These are phyloP conservation scores for Bombyx mandarina DNA, from an alignment of 1,140 invertebrate species.

Conservation along the genomic window DNA sequence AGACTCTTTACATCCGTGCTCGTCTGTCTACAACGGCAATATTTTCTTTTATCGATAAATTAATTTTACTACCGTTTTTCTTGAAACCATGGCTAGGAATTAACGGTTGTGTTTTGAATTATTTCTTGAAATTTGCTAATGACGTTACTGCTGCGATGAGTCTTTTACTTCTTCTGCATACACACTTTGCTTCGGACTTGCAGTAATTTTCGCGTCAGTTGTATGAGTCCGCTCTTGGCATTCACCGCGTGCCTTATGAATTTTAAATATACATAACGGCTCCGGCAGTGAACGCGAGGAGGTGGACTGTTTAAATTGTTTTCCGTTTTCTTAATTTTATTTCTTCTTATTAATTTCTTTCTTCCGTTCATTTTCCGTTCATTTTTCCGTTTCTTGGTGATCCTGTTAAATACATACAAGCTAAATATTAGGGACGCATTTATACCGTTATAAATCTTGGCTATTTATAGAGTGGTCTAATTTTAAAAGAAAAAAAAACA, in stretches of 20 bases:
- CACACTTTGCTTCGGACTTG: background rate
- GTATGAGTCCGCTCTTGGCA: conserved; percentile 89
- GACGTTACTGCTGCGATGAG: no score
- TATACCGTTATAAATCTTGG: no score
- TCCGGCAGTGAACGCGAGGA: conserved; percentile 81
- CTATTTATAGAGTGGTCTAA: no score
- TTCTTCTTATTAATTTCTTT: conserved; percentile 6
- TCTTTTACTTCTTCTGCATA: no score
- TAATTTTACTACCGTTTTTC: no score
- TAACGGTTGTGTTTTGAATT: no score
- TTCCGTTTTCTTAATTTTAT: conserved; percentile 18
- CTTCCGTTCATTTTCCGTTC: background rate
- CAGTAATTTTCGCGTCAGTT: conserved; percentile 8
- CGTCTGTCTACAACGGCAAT: no score
- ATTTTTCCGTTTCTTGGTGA: background rate
- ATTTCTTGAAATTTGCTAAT: no score
- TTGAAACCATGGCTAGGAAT: no score
- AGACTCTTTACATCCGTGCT: no score
- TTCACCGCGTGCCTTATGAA: conserved; percentile 97
- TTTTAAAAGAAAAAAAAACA: no score
- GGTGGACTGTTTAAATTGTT: conserved; percentile 31
- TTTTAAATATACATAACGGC: conserved; percentile 84
- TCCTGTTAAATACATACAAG: background rate
- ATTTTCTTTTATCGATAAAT: no score
- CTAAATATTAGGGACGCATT: background rate